Base-by-base conservation (phyloP, 2,113 vertebrate species). In the Ageneiosus marmoratus region DNA sequence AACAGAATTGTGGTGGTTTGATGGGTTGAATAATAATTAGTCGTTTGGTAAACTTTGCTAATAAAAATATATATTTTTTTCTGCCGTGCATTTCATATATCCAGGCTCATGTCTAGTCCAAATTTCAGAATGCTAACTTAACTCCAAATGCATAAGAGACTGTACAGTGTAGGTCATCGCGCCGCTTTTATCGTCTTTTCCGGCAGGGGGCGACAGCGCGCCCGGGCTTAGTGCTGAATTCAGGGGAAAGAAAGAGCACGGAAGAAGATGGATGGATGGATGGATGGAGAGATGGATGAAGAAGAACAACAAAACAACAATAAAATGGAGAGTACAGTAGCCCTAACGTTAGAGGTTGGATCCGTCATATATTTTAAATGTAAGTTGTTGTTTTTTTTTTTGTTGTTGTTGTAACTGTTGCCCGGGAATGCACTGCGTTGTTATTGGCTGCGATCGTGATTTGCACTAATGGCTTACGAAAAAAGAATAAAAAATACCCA, bases 301-400 rank as follows among this genome's bases (percentile, higher is more conserved):
- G 77, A 78, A 84, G 81, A 82, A 4, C 41, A 73, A 80, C 77
- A 86, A 81, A 74, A 79, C 65, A 80, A 69, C 75, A 58, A 82
- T 74, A 79, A 82, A 60, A 87, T 87, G 86, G 75, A 67, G 56
- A 84, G 48, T n/a, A 76, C 65, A 46, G 79, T 79, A 69, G 82
- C 60, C 60, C 67, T 87, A 41, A 84, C 83, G 29, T 58, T 84
- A 41, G 83, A 84, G 41, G 65, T 84, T 1, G 83, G 83, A 5
- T 73, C 83, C 0, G 12, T 73, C 29, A 69, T 55, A 27, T 48
- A 48, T 7, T 87, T 84, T 79, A 87, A 87, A 84, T 87, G 86
- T 79, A 74, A 78, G 83, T n/a, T n/a, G n/a, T n/a, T n/a, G n/a
- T 82, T 32, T 41, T 79, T 24, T 9, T 48, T 50, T 48, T 1